Evolutionary conservation across 2,888 invertebrate genomes (phyloP).

Genomic region (Tromatobia lineatoria): DNA sequence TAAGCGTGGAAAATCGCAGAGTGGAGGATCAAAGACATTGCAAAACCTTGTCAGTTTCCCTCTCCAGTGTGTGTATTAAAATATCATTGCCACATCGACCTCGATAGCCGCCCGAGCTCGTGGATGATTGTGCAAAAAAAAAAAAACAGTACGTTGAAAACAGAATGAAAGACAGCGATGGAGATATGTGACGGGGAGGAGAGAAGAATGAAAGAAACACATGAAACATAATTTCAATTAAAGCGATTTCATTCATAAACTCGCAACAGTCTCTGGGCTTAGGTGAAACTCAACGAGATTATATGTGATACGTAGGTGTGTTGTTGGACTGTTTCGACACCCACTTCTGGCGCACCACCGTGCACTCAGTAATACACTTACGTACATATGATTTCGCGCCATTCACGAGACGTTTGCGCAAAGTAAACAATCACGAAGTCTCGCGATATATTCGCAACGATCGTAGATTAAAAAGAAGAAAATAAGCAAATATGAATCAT

Average conservation of each 20-base stretch:
- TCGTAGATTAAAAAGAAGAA: conserved; percentile 44
- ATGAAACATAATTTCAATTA: conserved; percentile 57
- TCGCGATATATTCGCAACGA: conserved; percentile 55
- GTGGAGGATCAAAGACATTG: conserved; percentile 41
- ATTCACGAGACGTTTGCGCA: conserved; percentile 66
- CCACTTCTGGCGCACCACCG: conserved; percentile 13
- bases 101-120: conserved; percentile 62
- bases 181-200: conserved; percentile 12
- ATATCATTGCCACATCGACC: conserved; percentile 67
- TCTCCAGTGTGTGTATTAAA: conserved; percentile 38
- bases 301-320: conserved; percentile 8
- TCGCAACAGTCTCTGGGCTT: conserved; percentile 47
- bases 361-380: conserved; percentile 38
- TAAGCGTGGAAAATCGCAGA: conserved; percentile 7
- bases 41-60: conserved; percentile 48
- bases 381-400: conserved; percentile 53
- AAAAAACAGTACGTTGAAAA: conserved; percentile 35
- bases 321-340: conserved; percentile 43
- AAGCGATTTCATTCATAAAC: conserved; percentile 67
- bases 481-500: conserved; percentile 53
- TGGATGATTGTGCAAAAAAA: conserved; percentile 64
- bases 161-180: conserved; percentile 24
- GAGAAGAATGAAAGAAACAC: conserved; percentile 20
- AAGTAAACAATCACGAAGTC: conserved; percentile 64
- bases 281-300: conserved; percentile 41